Conservation (phyloP, 37 sponge, comb jelly and placozoan genomes). For the Halichondria panicea region DNA sequence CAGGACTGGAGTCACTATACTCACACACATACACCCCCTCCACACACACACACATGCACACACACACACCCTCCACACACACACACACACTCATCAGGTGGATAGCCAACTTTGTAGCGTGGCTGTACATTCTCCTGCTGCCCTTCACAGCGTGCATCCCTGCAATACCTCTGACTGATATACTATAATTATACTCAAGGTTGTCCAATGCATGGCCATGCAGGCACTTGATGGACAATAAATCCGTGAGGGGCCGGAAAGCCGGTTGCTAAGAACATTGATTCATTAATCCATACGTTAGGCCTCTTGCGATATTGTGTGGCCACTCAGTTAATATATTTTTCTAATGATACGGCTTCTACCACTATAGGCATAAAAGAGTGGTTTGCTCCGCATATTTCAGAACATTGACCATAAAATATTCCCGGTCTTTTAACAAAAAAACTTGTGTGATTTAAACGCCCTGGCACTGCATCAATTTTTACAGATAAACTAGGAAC, state of each 20-base stretch:
- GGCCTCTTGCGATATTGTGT: too few relatives aligned
- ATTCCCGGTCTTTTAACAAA: conserved; percentile 77
- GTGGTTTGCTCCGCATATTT: conserved; percentile 83
- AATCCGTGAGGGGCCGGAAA: too few relatives aligned
- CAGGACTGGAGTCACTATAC: background rate
- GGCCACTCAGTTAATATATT: conserved; percentile 67
- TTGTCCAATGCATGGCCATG: too few relatives aligned
- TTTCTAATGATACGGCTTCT: conserved; percentile 75
- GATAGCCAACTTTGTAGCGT: conserved; percentile 4
- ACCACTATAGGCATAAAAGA: conserved; percentile 80
- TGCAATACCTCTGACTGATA: background rate
- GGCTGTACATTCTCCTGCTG: conserved; percentile 18
- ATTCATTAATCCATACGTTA: too few relatives aligned
- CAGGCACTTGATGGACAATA: too few relatives aligned
- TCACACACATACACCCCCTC: conserved; percentile 6
- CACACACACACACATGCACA: conserved; percentile 11
- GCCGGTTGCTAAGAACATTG: too few relatives aligned
- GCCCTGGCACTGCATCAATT: conserved; percentile 82
- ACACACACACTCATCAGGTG: background rate
- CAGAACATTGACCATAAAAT: conserved; percentile 86
- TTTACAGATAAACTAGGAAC: conserved; percentile 75
- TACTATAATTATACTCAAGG: background rate
- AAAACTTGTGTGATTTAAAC: conserved; percentile 83
- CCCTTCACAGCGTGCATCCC: conserved; percentile 14
- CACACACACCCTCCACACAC: background rate